A percentile compares a stretch with the other conserved stretches of the same genome.
Conservation (phyloP, 2,888 invertebrate species). For the Hemithea aestivaria region DNA sequence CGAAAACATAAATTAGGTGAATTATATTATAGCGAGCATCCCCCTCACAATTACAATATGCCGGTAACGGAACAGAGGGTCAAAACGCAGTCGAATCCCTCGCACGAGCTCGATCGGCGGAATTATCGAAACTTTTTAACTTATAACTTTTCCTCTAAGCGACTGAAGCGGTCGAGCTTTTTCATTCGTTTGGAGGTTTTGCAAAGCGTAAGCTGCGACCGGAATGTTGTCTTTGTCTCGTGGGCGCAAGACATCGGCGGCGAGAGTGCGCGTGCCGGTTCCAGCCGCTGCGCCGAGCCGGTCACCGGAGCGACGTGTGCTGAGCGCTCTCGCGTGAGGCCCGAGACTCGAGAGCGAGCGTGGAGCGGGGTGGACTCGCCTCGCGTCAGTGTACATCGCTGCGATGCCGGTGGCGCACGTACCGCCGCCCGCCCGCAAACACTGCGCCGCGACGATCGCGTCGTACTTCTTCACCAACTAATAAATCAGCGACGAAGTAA, state of each 20-base stretch:
- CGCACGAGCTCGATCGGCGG: slow-evolving; percentile 55
- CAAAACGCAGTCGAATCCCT: slow-evolving; percentile 66
- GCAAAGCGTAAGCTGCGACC: slow-evolving; percentile 34
- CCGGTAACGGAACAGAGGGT: slow-evolving; percentile 69
- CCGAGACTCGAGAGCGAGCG: too few species aligned
- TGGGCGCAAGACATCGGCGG: slow-evolving; percentile 24
- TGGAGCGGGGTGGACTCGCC: slow-evolving; percentile 4
- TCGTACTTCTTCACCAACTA: slow-evolving; percentile 61
- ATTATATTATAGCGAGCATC: slow-evolving; percentile 74
- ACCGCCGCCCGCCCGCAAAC: slow-evolving; percentile 40
- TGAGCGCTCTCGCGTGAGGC: slow-evolving; percentile 2
- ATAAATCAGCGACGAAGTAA: slow-evolving; percentile 67
- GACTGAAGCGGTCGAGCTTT: slow-evolving; percentile 53
- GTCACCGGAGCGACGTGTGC: slow-evolving; percentile 8
- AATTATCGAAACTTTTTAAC: slow-evolving; percentile 77
- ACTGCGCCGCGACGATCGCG: slow-evolving; percentile 60
- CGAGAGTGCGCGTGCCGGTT: slow-evolving; percentile 44
- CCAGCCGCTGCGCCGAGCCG: slow-evolving; percentile 40
- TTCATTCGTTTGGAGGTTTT: slow-evolving; percentile 56
- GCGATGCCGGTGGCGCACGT: slow-evolving; percentile 69
- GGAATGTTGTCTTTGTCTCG: slow-evolving; percentile 52
- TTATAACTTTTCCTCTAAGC: slow-evolving; percentile 69
- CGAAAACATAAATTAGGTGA: slow-evolving; percentile 76
- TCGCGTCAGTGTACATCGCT: slow-evolving; percentile 56
- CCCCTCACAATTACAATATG: slow-evolving; percentile 72